Evolutionary conservation across 1,140 invertebrate genomes (phyloP).

Genomic region (Neodiprion fabricii): DNA sequence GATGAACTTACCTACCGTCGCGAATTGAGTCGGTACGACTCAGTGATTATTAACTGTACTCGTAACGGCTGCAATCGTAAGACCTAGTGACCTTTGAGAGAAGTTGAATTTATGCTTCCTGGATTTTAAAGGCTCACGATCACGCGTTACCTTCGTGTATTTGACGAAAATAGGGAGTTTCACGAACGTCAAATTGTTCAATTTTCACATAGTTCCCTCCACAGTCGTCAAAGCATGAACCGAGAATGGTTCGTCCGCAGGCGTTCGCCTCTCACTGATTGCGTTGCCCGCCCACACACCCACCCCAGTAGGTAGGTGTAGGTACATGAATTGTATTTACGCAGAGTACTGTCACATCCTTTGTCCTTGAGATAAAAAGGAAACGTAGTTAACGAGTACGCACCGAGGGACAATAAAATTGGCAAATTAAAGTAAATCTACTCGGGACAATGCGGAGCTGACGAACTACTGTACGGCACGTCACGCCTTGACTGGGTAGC

Average conservation of each 20-base stretch:
- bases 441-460: not conserved
- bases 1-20: not conserved
- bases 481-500: no score
- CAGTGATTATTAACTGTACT: slow-evolving; percentile 7
- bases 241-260: no score
- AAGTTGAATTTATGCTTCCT: not conserved
- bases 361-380: slow-evolving; percentile 3
- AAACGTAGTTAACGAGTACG: not conserved
- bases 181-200: no score
- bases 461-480: no score
- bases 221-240: no score
- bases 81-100: slow-evolving; percentile 1
- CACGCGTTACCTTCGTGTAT: not conserved
- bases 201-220: no score
- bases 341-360: not conserved
- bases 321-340: no score
- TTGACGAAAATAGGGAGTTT: not conserved
- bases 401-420: not conserved
- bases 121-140: not conserved
- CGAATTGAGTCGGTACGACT: not conserved
- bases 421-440: not conserved
- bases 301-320: no score
- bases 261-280: no score
- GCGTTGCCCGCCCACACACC: no score
- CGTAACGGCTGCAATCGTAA: not conserved